Conservation (phyloP, 2,797 vertebrate species). For the Gobio occitaniae region DNA sequence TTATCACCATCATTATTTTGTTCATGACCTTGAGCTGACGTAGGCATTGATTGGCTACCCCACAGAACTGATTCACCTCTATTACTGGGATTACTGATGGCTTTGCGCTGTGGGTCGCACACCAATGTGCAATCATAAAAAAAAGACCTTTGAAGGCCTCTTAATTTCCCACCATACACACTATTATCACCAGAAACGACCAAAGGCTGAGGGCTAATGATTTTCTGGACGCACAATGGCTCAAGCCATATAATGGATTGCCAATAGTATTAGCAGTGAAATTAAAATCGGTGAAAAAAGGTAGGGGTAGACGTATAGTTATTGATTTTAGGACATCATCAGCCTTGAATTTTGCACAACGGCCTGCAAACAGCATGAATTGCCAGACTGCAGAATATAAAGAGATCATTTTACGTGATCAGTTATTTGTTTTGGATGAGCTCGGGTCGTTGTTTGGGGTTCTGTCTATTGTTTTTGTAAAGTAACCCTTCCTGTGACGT, state of each 20-base stretch:
- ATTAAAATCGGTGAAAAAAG: conserved; percentile 1
- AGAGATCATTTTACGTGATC: conserved; percentile 4
- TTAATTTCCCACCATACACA: conserved; percentile 37
- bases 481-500: conserved; percentile 40
- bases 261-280: conserved; percentile 28
- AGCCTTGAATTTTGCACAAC: not conserved
- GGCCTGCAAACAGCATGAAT: not conserved
- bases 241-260: conserved; percentile 23
- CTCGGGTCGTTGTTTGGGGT: conserved; percentile 31
- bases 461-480: conserved; percentile 40
- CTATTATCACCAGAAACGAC: conserved; percentile 58
- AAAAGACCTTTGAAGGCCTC: conserved; percentile 13
- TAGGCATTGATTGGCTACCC: conserved; percentile 72
- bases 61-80: conserved; percentile 46
- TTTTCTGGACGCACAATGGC: conserved; percentile 30
- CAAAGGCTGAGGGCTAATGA: conserved; percentile 27
- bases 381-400: not conserved
- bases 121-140: conserved; percentile 59
- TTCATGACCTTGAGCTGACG: conserved; percentile 76
- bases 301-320: not conserved
- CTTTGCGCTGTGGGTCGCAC: conserved; percentile 52
- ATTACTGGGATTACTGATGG: conserved; percentile 56
- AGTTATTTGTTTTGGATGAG: conserved; percentile 26
- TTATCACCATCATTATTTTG: conserved; percentile 70
- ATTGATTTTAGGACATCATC: conserved; percentile 31